Evolutionary conservation across 1,140 invertebrate genomes (phyloP).

Genomic region (Semibalanus balanoides): DNA sequence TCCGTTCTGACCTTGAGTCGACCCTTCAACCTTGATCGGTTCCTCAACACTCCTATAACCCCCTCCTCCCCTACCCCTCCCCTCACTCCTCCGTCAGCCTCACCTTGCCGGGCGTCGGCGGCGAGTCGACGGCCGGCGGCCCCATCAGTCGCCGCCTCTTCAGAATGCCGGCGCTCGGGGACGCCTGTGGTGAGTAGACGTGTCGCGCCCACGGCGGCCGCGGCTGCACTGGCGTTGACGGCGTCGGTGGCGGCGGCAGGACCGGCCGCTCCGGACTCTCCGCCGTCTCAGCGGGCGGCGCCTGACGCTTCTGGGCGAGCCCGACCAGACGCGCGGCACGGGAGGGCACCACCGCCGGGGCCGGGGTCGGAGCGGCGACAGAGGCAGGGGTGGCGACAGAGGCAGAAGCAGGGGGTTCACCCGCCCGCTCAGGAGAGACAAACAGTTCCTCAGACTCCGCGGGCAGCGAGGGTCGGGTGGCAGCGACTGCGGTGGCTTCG

Average conservation of each 20-base stretch:
- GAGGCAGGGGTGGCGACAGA: no score
- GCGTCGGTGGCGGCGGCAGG: not conserved
- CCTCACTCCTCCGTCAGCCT: not conserved
- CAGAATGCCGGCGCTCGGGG: not conserved
- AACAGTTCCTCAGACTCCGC: not conserved
- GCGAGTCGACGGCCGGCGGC: not conserved
- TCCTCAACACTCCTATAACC: conserved; percentile 1
- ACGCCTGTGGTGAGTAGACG: not conserved
- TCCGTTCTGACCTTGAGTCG: no score
- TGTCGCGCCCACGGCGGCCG: not conserved
- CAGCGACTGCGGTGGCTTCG: no score
- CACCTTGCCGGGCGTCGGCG: not conserved
- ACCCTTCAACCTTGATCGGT: no score
- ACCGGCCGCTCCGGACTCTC: not conserved
- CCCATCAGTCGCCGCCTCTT: not conserved
- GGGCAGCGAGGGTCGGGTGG: no score
- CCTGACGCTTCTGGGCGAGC: not conserved
- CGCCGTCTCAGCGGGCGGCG: no score
- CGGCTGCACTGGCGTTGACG: not conserved
- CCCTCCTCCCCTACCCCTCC: not conserved
- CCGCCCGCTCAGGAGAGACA: not conserved
- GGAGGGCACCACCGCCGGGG: not conserved
- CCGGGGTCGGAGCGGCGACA: no score
- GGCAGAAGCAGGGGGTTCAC: no score
- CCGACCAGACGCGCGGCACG: not conserved